Evolutionary conservation across 2,888 invertebrate species (phyloP).

Genomic region (Sinodicranocentrus sp.): DNA sequence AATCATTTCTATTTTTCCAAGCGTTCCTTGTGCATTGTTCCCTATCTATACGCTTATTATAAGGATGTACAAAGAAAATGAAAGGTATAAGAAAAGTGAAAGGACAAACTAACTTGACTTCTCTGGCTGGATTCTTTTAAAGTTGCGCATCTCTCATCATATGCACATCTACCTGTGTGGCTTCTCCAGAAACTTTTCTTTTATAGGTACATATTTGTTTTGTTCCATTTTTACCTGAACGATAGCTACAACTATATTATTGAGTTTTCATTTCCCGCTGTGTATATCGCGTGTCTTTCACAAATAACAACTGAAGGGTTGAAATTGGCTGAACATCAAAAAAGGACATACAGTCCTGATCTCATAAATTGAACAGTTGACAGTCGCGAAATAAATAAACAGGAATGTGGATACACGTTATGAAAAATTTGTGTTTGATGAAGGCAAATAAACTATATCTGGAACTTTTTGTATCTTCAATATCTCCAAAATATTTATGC

Average conservation of each 20-base stretch:
- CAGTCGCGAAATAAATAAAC: slow-evolving; percentile 27
- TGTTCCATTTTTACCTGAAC: no score
- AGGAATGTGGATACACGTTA: background rate
- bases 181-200: no score
- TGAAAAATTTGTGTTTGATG: background rate
- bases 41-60: background rate
- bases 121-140: no score
- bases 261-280: no score
- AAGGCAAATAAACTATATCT: background rate
- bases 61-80: background rate
- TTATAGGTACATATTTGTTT: no score
- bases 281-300: no score
- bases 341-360: slow-evolving; percentile 4
- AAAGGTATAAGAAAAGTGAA: no score
- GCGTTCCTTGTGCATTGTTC: background rate
- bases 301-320: background rate
- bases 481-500: no score
- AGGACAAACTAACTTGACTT: no score
- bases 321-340: background rate
- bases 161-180: no score
- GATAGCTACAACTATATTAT: no score
- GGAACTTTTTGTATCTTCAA: background rate
- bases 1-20: background rate
- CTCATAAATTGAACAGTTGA: slow-evolving; percentile 14
- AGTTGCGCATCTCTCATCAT: no score